phyloP scores from a whole-genome alignment of 2,888 invertebrate species.

The Melanchra persicariae region DNA sequence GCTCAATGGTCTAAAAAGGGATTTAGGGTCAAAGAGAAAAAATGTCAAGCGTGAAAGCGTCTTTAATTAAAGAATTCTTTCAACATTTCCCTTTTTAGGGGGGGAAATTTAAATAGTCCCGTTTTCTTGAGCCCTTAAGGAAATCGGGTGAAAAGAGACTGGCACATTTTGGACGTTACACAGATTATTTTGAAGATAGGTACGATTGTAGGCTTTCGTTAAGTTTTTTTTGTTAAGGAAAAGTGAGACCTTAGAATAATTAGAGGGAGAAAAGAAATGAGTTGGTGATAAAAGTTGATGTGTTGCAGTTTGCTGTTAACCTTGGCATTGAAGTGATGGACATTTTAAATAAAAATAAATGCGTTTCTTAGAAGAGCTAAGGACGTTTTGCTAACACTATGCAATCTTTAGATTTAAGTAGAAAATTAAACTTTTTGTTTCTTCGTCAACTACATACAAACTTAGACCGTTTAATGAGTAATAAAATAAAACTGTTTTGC shows the following conservation, averaged over 20 bases:
- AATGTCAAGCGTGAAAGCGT: conserved; percentile 57
- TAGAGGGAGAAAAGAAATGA: conserved; percentile 20
- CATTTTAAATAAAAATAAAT: neutral
- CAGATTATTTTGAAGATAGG: conserved; percentile 28
- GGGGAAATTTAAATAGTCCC: conserved; percentile 46
- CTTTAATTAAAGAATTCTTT: conserved; percentile 61
- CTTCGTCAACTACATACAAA: neutral
- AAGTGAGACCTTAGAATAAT: conserved; percentile 24
- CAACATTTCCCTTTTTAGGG: conserved; percentile 36
- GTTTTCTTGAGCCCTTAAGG: conserved; percentile 31
- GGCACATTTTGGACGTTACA: conserved; percentile 23
- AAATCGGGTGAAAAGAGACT: conserved; percentile 55
- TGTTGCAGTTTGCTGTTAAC: neutral
- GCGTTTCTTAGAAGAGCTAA: neutral
- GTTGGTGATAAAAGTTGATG: neutral
- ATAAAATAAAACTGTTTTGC: too few relatives aligned
- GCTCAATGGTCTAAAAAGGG: conserved; percentile 34
- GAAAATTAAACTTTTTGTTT: neutral
- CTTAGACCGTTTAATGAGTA: too few relatives aligned
- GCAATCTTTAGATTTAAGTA: neutral
- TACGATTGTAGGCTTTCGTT: conserved; percentile 16
- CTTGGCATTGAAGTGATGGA: neutral
- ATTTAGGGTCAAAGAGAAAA: conserved; percentile 49
- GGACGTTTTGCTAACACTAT: neutral
- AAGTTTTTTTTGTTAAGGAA: conserved; percentile 36